These are phyloP conservation scores for Hydropsyche tenuis DNA, from an alignment of 1,140 invertebrate genomes.

Conservation along the genomic window DNA sequence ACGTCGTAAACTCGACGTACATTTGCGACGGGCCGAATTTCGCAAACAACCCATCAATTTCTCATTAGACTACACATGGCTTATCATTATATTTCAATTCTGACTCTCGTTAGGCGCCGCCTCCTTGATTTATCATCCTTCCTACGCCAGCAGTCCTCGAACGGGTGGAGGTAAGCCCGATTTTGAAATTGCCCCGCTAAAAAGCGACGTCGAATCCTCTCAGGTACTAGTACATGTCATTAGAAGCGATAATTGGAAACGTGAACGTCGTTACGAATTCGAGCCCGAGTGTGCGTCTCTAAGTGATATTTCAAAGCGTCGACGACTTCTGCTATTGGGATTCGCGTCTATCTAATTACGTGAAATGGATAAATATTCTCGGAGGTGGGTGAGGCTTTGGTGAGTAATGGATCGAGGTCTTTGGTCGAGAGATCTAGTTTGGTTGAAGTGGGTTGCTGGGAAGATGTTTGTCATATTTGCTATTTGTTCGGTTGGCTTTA, in stretches of 20 bases:
- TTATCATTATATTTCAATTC: conserved; percentile 51
- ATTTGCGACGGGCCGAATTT: conserved; percentile 39
- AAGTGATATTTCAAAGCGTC: conserved; percentile 16
- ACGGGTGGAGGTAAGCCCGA: conserved; percentile 1
- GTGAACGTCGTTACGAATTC: conserved; percentile 19
- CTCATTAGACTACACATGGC: conserved; percentile 49
- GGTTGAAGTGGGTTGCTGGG: no score
- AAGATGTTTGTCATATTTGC: no score
- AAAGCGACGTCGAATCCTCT: neutral
- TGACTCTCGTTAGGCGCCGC: conserved; percentile 44
- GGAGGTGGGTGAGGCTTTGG: no score
- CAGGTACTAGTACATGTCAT: conserved; percentile 4
- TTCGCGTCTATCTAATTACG: no score
- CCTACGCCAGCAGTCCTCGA: conserved; percentile 1
- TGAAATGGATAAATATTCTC: no score
- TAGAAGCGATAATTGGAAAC: conserved; percentile 27
- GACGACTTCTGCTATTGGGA: no score
- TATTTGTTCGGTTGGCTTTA: no score
- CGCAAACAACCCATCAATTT: conserved; percentile 45
- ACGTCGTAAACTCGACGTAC: conserved; percentile 28
- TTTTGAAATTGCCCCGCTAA: conserved; percentile 23
- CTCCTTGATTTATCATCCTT: conserved; percentile 33
- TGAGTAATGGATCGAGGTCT: no score
- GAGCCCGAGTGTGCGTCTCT: neutral
- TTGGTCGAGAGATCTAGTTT: no score